A percentile compares a stretch with the other conserved stretches of the same genome.
Conservation (phyloP, 1,140 invertebrate species). For the Acromyrmex charruanus region DNA sequence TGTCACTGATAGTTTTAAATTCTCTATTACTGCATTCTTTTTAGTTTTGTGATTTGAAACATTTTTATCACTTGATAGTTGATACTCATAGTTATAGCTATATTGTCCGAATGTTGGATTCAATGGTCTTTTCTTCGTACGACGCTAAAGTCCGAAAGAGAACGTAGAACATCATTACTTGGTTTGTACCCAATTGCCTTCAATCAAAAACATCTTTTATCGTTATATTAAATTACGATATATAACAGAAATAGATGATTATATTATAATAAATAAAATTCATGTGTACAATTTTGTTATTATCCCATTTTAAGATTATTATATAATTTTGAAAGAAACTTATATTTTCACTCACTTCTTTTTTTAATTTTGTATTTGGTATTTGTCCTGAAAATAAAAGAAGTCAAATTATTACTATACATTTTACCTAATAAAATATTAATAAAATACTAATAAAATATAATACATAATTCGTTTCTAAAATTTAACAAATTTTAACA, state of each 20-base stretch:
- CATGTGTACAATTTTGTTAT: background rate
- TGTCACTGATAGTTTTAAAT: conserved; percentile 42
- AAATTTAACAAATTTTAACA: background rate
- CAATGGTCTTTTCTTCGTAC: conserved; percentile 34
- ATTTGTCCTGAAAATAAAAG: conserved; percentile 21
- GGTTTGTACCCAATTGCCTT: background rate
- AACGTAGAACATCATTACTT: background rate
- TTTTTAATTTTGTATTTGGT: background rate
- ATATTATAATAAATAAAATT: background rate
- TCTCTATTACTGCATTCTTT: conserved; percentile 15
- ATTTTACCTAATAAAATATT: background rate
- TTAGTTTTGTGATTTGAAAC: background rate
- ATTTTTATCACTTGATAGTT: background rate
- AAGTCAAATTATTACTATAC: conserved; percentile 16
- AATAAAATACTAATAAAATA: background rate
- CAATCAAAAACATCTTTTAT: conserved; percentile 22
- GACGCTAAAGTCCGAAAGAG: conserved; percentile 29
- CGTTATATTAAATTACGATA: background rate
- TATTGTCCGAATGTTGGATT: background rate
- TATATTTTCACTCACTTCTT: conserved; percentile 16
- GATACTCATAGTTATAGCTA: background rate
- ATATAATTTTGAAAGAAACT: conserved; percentile 16
- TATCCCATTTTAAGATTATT: conserved; percentile 10
- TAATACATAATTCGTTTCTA: background rate
- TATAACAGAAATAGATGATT: background rate